A percentile compares a stretch with the other conserved stretches of the same genome.
Evolutionary conservation across 2,888 invertebrate genomes (phyloP).

Genomic region (Dynastes grantii): DNA sequence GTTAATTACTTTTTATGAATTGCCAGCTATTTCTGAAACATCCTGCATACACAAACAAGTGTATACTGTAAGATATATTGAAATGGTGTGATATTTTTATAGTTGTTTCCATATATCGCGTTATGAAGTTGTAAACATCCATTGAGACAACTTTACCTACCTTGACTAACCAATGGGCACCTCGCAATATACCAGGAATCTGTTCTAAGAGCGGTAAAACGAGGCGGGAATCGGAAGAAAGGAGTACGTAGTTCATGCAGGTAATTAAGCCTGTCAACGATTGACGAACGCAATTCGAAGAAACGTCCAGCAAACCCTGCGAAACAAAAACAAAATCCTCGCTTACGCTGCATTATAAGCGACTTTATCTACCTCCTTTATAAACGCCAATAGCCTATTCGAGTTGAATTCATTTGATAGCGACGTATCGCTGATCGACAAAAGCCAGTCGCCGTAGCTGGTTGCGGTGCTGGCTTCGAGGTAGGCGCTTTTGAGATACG

Average conservation of each 20-base stretch:
- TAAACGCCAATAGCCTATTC: conserved; percentile 56
- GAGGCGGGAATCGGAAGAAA: conserved; percentile 75
- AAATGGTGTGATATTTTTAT: too few relatives aligned
- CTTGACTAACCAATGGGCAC: conserved; percentile 90
- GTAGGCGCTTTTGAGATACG: conserved; percentile 77
- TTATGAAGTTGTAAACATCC: not conserved
- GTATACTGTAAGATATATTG: too few relatives aligned
- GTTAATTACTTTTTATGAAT: too few relatives aligned
- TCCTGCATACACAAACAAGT: too few relatives aligned
- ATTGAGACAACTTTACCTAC: conserved; percentile 69
- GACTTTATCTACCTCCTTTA: conserved; percentile 55
- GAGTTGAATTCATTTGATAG: conserved; percentile 34
- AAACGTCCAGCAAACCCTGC: conserved; percentile 82
- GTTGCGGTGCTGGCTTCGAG: conserved; percentile 75
- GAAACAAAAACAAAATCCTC: conserved; percentile 58
- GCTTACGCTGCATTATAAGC: not conserved
- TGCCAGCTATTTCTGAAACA: too few relatives aligned
- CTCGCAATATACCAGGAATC: conserved; percentile 78
- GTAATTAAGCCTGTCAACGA: conserved; percentile 77
- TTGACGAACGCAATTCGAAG: conserved; percentile 83
- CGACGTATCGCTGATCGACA: not conserved
- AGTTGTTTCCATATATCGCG: not conserved
- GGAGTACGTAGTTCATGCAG: conserved; percentile 76
- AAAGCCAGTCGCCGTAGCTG: conserved; percentile 68
- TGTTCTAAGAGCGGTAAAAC: conserved; percentile 76